A percentile compares a stretch with the other conserved stretches of the same genome.
These are phyloP conservation scores for Sinocyclocheilus maitianheensis DNA, from an alignment of 2,113 vertebrate genomes.

Conservation along the genomic window DNA sequence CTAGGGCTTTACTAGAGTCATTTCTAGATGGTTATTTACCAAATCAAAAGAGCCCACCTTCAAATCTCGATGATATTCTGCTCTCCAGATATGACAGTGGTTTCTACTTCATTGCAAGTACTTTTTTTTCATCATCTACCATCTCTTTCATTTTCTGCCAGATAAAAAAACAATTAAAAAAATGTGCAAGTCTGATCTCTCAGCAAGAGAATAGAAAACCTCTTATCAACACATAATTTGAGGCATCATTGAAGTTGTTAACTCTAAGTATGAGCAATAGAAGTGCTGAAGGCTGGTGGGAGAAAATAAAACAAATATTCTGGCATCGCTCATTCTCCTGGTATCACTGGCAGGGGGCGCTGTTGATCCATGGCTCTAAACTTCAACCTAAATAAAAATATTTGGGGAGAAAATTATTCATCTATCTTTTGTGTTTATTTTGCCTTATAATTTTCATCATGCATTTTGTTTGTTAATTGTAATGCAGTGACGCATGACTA, in stretches of 20 bases:
- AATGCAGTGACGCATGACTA: too few relatives aligned
- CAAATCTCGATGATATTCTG: not conserved
- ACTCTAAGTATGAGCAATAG: too few relatives aligned
- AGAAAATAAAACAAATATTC: too few relatives aligned
- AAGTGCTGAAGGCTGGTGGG: not conserved
- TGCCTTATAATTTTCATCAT: too few relatives aligned
- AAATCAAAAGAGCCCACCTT: not conserved
- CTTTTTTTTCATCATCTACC: too few relatives aligned
- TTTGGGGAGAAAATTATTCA: not conserved
- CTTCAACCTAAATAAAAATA: not conserved
- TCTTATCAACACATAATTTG: not conserved
- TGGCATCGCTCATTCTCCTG: not conserved
- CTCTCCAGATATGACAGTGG: not conserved
- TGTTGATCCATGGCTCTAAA: conserved; percentile 32
- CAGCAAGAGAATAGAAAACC: not conserved
- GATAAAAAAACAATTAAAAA: not conserved
- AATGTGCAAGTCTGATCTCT: not conserved
- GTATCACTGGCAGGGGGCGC: conserved; percentile 37
- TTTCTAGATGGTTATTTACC: not conserved
- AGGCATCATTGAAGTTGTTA: not conserved
- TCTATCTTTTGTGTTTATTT: too few relatives aligned
- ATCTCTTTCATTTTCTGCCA: not conserved
- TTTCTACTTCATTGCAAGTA: not conserved
- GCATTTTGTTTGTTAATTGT: too few relatives aligned
- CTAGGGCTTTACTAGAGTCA: not conserved